These are phyloP conservation scores for Triops longicaudatus DNA, from an alignment of 1,140 invertebrate genomes.

Conservation along the genomic window DNA sequence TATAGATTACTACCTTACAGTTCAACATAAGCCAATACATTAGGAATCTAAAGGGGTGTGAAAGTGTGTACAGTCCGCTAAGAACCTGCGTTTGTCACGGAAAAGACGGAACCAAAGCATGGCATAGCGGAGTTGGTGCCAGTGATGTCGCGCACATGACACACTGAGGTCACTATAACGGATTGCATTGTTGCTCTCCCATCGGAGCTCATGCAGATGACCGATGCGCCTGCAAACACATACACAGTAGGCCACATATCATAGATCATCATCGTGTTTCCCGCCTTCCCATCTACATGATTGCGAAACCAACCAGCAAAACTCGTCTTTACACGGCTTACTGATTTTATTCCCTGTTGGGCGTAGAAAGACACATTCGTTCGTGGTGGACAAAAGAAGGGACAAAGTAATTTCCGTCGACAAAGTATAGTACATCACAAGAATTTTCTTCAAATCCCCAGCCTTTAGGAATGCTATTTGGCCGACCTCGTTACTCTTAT, in stretches of 20 bases:
- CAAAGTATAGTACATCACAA: too few species aligned
- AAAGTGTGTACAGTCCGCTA: conserved; percentile 5
- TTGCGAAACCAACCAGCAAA: background rate
- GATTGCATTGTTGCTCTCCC: background rate
- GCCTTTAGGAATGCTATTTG: too few species aligned
- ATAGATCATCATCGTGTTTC: background rate
- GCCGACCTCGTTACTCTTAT: too few species aligned
- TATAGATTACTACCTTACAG: too few species aligned
- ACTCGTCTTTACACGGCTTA: background rate
- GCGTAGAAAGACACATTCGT: background rate
- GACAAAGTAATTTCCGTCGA: too few species aligned
- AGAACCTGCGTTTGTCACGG: conserved; percentile 29
- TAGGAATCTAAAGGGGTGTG: too few species aligned
- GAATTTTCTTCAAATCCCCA: too few species aligned
- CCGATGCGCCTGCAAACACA: background rate
- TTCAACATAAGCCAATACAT: too few species aligned
- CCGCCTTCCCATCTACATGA: background rate
- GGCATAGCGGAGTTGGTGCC: conserved; percentile 18
- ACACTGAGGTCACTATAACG: background rate
- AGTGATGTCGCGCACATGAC: background rate
- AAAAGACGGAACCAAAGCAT: conserved; percentile 26
- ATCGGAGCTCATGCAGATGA: background rate
- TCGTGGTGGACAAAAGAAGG: background rate
- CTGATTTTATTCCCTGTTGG: background rate
- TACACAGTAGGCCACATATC: background rate